Percentiles rank a stretch among this genome's conserved stretches.
phyloP scores from a whole-genome alignment of 2,797 vertebrate species.

The Microchirus variegatus region DNA sequence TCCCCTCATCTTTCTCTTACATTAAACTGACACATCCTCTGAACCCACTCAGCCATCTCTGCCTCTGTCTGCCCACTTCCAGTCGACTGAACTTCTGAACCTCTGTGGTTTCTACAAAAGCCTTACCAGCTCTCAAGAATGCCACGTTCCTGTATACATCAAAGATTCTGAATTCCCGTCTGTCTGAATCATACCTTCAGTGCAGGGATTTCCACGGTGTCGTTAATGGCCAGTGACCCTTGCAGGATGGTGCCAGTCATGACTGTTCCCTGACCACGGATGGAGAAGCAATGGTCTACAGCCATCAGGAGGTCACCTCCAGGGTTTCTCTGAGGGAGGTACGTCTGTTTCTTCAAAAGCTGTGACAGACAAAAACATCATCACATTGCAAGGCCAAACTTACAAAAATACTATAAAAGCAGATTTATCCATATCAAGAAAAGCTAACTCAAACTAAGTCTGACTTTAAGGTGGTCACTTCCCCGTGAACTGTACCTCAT shows the following conservation, averaged over 20 bases:
- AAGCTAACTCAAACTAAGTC: background rate
- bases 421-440: conserved; percentile 25
- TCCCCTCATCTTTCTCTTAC: conserved; percentile 62
- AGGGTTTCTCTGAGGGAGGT: conserved; percentile 91
- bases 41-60: conserved; percentile 36
- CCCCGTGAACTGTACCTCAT: conserved; percentile 7
- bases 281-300: conserved; percentile 98
- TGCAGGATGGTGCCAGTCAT: conserved; percentile 98
- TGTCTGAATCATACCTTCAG: conserved; percentile 85
- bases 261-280: conserved; percentile 97
- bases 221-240: conserved; percentile 90
- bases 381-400: conserved; percentile 22
- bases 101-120: conserved; percentile 26
- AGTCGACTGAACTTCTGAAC: conserved; percentile 77
- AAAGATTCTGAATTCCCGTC: conserved; percentile 10
- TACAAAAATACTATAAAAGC: conserved; percentile 5
- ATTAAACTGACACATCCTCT: conserved; percentile 72
- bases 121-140: conserved; percentile 19
- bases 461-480: conserved; percentile 7
- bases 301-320: conserved; percentile 93
- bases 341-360: conserved; percentile 92
- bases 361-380: conserved; percentile 56
- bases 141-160: conserved; percentile 29
- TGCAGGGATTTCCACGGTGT: conserved; percentile 95
- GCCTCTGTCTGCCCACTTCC: conserved; percentile 45